Conservation (phyloP, 2,888 invertebrate genomes). For the Phasia obesa region DNA sequence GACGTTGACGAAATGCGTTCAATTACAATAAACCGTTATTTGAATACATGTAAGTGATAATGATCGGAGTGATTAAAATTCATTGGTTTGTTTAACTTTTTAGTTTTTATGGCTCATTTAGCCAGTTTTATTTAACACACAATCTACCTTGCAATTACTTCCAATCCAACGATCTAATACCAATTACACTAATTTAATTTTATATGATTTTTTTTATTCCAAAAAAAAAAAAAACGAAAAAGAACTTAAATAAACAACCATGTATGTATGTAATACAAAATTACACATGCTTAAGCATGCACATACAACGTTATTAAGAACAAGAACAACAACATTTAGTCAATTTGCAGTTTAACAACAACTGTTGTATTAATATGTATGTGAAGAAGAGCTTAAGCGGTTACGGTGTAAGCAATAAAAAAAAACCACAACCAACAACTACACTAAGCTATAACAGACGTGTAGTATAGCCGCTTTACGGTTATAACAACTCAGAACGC, state of each 20-base stretch:
- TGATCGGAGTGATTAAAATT: slow-evolving; percentile 32
- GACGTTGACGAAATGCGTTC: background rate
- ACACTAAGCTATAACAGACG: slow-evolving; percentile 32
- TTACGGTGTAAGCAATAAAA: slow-evolving; percentile 61
- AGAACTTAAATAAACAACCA: slow-evolving; percentile 22
- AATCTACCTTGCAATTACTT: background rate
- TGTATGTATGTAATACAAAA: too few species aligned
- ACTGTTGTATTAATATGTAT: slow-evolving; percentile 20
- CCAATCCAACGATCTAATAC: slow-evolving; percentile 41
- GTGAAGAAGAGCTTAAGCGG: slow-evolving; percentile 49
- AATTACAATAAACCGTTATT: slow-evolving; percentile 46
- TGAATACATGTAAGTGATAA: background rate
- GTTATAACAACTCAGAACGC: slow-evolving; percentile 71
- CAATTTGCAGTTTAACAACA: slow-evolving; percentile 55
- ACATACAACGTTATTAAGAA: slow-evolving; percentile 24
- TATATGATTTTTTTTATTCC: background rate
- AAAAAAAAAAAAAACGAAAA: slow-evolving; percentile 18
- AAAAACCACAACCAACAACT: slow-evolving; percentile 31
- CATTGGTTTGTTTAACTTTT: slow-evolving; percentile 48
- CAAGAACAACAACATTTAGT: slow-evolving; percentile 38
- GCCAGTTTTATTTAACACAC: slow-evolving; percentile 11
- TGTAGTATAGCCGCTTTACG: slow-evolving; percentile 67
- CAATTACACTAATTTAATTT: slow-evolving; percentile 49
- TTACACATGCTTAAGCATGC: slow-evolving; percentile 42
- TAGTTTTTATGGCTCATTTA: slow-evolving; percentile 49